Conservation (phyloP, 2,888 invertebrate species). For the Xestia sexstrigata region DNA sequence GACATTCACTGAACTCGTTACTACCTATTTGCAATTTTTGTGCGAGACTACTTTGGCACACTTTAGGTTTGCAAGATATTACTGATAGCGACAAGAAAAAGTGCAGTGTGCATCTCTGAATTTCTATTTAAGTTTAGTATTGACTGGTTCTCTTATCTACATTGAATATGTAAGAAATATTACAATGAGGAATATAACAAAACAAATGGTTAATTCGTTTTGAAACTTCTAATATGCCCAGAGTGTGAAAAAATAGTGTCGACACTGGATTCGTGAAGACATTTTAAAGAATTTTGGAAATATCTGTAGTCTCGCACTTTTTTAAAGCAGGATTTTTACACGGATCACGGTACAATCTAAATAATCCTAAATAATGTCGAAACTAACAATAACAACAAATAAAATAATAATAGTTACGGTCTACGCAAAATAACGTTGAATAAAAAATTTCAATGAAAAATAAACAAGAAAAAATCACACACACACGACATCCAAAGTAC, state of each 20-base stretch:
- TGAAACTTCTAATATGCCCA: background rate
- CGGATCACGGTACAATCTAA: slow-evolving; percentile 52
- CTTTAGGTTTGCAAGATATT: background rate
- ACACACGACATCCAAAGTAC: slow-evolving; percentile 66
- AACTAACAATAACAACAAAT: slow-evolving; percentile 70
- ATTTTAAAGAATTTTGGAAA: background rate
- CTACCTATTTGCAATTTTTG: slow-evolving; percentile 16
- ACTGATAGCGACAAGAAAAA: background rate
- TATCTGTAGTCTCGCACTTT: slow-evolving; percentile 30
- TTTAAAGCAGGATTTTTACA: slow-evolving; percentile 22
- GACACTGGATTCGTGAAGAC: background rate
- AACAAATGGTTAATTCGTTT: background rate
- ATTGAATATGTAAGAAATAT: background rate
- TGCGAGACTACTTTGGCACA: slow-evolving; percentile 58
- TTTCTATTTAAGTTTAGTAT: background rate
- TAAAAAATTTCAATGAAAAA: slow-evolving; percentile 72
- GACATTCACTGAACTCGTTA: too few species aligned
- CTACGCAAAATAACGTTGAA: slow-evolving; percentile 74
- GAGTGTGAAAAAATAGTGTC: background rate
- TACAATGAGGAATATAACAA: background rate
- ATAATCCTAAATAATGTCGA: slow-evolving; percentile 55
- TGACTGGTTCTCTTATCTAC: background rate
- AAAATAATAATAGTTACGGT: slow-evolving; percentile 67
- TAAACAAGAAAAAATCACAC: slow-evolving; percentile 67
- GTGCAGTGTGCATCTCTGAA: background rate